A percentile compares a stretch with the other conserved stretches of the same genome.
phyloP scores from a whole-genome alignment of 2,888 invertebrate genomes.

The Meandrusa payeni region DNA sequence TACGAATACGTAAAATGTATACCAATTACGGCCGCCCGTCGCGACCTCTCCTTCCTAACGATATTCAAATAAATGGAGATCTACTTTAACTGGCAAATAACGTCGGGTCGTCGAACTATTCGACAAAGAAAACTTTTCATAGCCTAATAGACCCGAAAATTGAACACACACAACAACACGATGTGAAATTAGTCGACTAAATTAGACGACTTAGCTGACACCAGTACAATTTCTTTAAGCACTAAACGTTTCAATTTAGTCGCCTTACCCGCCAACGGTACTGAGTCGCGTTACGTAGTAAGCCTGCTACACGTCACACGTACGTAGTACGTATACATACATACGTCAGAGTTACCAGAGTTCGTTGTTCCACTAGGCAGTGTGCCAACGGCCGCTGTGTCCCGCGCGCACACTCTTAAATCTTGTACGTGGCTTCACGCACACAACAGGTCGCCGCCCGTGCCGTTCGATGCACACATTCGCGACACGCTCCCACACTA shows the following conservation, averaged over 20 bases:
- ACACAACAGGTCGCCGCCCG: conserved; percentile 28
- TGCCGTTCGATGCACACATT: conserved; percentile 37
- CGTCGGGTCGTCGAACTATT: conserved; percentile 44
- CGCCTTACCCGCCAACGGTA: conserved; percentile 54
- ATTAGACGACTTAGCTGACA: conserved; percentile 18
- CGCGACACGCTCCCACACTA: conserved; percentile 26
- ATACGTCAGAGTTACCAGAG: conserved; percentile 61
- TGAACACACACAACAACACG: conserved; percentile 22
- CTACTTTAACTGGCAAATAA: conserved; percentile 33
- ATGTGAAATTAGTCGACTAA: conserved; percentile 23
- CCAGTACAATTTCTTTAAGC: conserved; percentile 20
- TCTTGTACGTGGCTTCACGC: conserved; percentile 36
- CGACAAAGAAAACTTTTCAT: conserved; percentile 45
- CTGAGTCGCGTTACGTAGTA: conserved; percentile 46
- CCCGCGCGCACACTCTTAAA: conserved; percentile 42
- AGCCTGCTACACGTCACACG: conserved; percentile 43
- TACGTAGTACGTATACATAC: conserved; percentile 28
- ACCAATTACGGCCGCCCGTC: conserved; percentile 30
- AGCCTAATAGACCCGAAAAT: conserved; percentile 34
- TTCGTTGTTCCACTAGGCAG: conserved; percentile 78
- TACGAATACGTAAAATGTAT: conserved; percentile 39
- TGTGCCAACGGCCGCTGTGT: conserved; percentile 70
- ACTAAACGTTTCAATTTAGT: conserved; percentile 37
- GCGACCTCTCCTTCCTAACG: conserved; percentile 29
- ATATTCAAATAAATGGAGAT: conserved; percentile 27